Evolutionary conservation across 1,140 invertebrate genomes (phyloP).

Genomic region (Drosophila repleta): DNA sequence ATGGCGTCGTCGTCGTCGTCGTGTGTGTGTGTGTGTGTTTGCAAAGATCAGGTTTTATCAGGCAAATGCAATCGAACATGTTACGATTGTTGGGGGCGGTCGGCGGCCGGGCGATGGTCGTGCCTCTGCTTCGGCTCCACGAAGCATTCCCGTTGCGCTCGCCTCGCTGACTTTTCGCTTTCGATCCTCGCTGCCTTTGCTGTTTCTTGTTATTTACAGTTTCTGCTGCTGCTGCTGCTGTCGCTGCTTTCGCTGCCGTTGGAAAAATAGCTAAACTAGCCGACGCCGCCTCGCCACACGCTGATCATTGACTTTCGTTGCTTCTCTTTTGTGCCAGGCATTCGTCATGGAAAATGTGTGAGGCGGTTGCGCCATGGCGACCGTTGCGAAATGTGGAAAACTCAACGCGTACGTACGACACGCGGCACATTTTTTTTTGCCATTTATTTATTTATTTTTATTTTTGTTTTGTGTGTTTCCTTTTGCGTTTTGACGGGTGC

Average conservation of each 20-base stretch:
- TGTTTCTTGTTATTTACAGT: slow-evolving; percentile 80
- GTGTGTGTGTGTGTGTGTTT: slow-evolving; percentile 31
- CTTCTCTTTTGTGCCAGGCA: slow-evolving; percentile 69
- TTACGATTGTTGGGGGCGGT: slow-evolving; percentile 49
- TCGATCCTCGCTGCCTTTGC: slow-evolving; percentile 58
- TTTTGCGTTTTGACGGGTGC: slow-evolving; percentile 1
- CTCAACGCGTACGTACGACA: slow-evolving; percentile 27
- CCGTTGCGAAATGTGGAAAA: slow-evolving; percentile 55
- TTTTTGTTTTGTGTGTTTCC: too few species aligned
- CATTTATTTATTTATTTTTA: slow-evolving; percentile 6
- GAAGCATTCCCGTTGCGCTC: slow-evolving; percentile 34
- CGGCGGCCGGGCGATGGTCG: slow-evolving; percentile 16
- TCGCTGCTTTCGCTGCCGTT: slow-evolving; percentile 79
- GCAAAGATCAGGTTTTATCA: slow-evolving; percentile 78
- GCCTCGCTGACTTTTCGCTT: slow-evolving; percentile 68
- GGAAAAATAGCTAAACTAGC: slow-evolving; percentile 70
- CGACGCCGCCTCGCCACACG: slow-evolving; percentile 25
- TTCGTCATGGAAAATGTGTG: slow-evolving; percentile 74
- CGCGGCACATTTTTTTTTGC: slow-evolving; percentile 13
- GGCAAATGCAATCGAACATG: slow-evolving; percentile 72
- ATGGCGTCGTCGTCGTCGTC: slow-evolving; percentile 30
- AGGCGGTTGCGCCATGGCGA: slow-evolving; percentile 35
- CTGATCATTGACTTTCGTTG: slow-evolving; percentile 81
- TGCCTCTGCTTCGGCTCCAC: slow-evolving; percentile 44
- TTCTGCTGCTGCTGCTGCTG: slow-evolving; percentile 78